Evolutionary conservation across 2,888 invertebrate species (phyloP).

Genomic region (Mantis religiosa): DNA sequence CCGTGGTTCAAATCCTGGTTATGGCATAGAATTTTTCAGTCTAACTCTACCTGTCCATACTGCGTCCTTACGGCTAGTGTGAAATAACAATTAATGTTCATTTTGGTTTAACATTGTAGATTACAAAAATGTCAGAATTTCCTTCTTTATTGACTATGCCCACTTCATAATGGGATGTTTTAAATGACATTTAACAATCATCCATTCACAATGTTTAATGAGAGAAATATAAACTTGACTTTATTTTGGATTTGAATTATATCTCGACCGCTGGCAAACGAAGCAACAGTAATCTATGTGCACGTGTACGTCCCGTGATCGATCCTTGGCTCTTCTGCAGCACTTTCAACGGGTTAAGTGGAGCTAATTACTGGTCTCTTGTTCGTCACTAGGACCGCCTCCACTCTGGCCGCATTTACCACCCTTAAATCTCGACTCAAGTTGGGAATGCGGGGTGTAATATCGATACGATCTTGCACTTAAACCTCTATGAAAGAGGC

Average conservation of each 20-base stretch:
- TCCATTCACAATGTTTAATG: too few relatives aligned
- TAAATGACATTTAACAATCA: too few relatives aligned
- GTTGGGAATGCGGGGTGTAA: not conserved
- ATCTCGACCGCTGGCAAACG: not conserved
- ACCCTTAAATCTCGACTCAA: not conserved
- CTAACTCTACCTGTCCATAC: too few relatives aligned
- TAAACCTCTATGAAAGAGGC: not conserved
- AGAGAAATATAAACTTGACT: too few relatives aligned
- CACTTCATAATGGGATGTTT: too few relatives aligned
- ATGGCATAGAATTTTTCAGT: too few relatives aligned
- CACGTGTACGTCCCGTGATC: not conserved
- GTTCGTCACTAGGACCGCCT: not conserved
- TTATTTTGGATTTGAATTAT: not conserved
- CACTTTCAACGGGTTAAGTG: not conserved
- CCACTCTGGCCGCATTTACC: not conserved
- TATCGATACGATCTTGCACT: not conserved
- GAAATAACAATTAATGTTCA: too few relatives aligned
- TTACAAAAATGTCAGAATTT: too few relatives aligned
- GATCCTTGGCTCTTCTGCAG: not conserved
- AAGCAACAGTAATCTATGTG: not conserved
- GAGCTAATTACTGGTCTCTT: not conserved
- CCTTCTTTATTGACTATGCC: too few relatives aligned
- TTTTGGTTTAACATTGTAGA: too few relatives aligned
- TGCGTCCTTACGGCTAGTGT: too few relatives aligned
- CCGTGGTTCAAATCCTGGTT: too few relatives aligned